Evolutionary conservation across 2,113 vertebrate genomes (phyloP), one percentile per base, ranked within the genome.

Genomic region (Polyodon spathula): DNA sequence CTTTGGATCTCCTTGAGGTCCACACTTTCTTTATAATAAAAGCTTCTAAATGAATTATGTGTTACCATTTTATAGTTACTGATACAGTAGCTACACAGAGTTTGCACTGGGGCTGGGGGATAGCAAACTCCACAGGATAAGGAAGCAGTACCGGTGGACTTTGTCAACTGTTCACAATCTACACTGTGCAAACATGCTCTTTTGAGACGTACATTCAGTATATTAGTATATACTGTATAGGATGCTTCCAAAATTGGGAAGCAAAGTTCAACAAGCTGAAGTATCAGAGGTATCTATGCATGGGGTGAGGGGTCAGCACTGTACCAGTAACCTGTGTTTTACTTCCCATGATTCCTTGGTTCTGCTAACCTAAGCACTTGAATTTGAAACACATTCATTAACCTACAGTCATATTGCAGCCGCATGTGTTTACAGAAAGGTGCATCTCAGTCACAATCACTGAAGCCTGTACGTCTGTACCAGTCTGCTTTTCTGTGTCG

Each of bases 391-490:
- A 27, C 27, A 27, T 27, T 27, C 27, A 27, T 27, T 27, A 27
- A 27, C 27, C 27, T 27, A 27, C 27, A 27, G 27, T 27, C 27
- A n/a, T 1, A 50, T 5, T 11, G 43, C 27, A 17, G 40, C 65
- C n/a, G 64, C 17, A 5, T 10, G 44, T 76, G 70, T 78, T 78
- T 83, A 54, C 61, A 63, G 70, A 14, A 62, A 58, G 65, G 76
- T 78, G 71, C 77, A 61, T 67, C 46, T 54, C 54, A 37, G 71
- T 63, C 68, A 63, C 54, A 58, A 69, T 68, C 68, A 50, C 78
- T 80, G 73, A 71, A 63, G 37, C 70, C 40, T 40, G 56, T 71
- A 67, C 83, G 61, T 46, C 71, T 66, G 72, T 68, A 63, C 72
- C 68, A 40, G 38, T 41, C 46, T 38, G 37, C 17, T 40, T 51